Base-by-base conservation (phyloP, 2,797 vertebrate genomes). In the Pygocentrus nattereri region DNA sequence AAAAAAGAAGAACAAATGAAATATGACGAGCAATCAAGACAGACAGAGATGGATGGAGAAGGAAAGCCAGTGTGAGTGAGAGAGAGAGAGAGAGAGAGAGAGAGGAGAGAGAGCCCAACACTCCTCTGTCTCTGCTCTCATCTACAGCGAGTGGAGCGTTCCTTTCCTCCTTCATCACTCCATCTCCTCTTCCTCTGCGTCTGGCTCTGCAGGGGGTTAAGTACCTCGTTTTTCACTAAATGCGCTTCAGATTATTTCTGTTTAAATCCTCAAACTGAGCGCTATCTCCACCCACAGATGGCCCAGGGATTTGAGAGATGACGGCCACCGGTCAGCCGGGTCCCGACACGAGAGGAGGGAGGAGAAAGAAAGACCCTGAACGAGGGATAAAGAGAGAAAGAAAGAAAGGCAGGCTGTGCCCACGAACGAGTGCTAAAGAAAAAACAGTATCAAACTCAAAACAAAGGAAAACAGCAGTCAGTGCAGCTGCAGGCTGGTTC, bases 221-320 rank as follows among this genome's bases (percentile, higher is more conserved):
- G 76, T 56, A 78, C 79, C 72, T 67, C 21, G 25, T 82, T 86
- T 84, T 76, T 49, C 68, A 83, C 74, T 77, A 82, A 85, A 82
- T 54, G 67, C 69, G 10, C 65, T 69, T 61, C 61, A 85, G 87
- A 87, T 85, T 84, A 87, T 83, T 84, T 65, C 80, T 12, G 73
- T 25, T n/a, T 83, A 86, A 84, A 85, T 88, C 88, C 82, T 56
- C 34, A 15, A 18, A 31, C 68, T 49, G 41, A 52, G 68, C 76
- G 64, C 74, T 87, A 85, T 85, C 89, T 83, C 78, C 65, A 74
- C 56, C 71, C 78, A 56, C 83, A 87, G 85, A 87, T 61, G 84
- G 78, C 23, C 23, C 54, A 64, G 41, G 83, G 84, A 86, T 86
- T 84, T 81, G 72, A 65, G 62, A 59, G 77, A 74, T n/a, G 52